A percentile compares a stretch with the other conserved stretches of the same genome.
phyloP scores from a whole-genome alignment of 2,797 vertebrate genomes.

The Phalanger gymnotis region DNA sequence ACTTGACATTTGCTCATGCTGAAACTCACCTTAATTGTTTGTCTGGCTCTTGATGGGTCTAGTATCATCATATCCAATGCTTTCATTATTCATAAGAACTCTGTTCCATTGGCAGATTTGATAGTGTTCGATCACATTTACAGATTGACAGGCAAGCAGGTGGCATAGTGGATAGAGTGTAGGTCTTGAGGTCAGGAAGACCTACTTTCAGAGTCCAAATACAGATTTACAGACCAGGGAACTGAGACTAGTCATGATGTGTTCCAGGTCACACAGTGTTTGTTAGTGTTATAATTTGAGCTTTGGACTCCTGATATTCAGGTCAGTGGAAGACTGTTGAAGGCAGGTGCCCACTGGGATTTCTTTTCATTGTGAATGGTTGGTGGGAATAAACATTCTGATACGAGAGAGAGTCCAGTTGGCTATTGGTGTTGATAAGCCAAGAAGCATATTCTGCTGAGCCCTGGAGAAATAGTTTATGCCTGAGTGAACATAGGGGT shows the following conservation, averaged over 20 bases:
- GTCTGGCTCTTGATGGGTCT: neutral
- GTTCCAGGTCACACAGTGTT: neutral
- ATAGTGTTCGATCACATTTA: neutral
- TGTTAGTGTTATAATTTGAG: neutral
- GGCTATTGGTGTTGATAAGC: neutral
- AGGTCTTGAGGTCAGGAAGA: neutral
- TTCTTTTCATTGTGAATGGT: neutral
- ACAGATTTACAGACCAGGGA: neutral
- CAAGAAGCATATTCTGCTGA: neutral
- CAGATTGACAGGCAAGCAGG: neutral
- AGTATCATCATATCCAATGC: neutral
- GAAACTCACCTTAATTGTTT: neutral
- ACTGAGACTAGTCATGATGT: neutral
- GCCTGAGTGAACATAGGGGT: neutral
- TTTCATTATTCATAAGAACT: neutral
- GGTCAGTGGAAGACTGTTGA: neutral
- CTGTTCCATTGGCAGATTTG: neutral
- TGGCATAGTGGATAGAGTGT: neutral
- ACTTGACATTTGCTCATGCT: neutral
- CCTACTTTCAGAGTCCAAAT: neutral
- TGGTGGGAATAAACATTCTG: neutral
- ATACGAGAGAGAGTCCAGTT: neutral
- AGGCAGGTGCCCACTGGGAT: neutral
- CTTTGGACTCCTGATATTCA: neutral
- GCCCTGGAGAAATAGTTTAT: neutral